These are phyloP conservation scores for Lamellibrachia satsuma DNA, from an alignment of 2,888 invertebrate species.

Conservation along the genomic window DNA sequence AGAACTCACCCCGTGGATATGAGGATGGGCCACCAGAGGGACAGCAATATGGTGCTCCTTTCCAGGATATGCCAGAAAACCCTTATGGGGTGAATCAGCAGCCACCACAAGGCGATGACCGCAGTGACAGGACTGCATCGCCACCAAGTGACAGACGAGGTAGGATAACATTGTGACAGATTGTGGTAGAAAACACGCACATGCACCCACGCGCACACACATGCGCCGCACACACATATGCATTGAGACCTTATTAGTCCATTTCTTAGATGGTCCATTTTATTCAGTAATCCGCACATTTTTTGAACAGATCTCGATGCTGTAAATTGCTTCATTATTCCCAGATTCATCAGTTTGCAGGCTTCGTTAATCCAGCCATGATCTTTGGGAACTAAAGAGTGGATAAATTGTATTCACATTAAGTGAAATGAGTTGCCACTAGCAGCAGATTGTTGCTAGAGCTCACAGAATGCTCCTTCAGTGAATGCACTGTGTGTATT, in stretches of 20 bases:
- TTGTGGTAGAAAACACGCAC: not conserved
- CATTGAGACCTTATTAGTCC: too few relatives aligned
- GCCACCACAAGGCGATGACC: not conserved
- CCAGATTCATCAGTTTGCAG: too few relatives aligned
- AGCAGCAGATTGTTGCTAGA: not conserved
- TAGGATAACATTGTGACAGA: not conserved
- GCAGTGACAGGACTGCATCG: not conserved
- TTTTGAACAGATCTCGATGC: too few relatives aligned
- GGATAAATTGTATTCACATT: too few relatives aligned
- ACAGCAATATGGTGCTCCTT: not conserved
- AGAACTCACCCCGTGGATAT: not conserved
- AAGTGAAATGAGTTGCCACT: not conserved
- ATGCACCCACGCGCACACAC: too few relatives aligned
- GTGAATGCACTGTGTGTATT: not conserved
- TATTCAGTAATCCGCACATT: too few relatives aligned
- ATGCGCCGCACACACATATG: too few relatives aligned
- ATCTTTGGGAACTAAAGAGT: too few relatives aligned
- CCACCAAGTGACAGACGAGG: slow-evolving; percentile 13
- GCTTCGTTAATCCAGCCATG: too few relatives aligned
- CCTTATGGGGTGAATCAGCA: not conserved
- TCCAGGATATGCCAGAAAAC: slow-evolving; percentile 6
- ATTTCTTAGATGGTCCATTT: too few relatives aligned
- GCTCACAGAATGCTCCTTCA: not conserved
- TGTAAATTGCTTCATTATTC: too few relatives aligned
- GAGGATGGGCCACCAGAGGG: not conserved